Percentiles rank a stretch among this genome's conserved stretches.
Conservation (phyloP, 2,797 vertebrate genomes). For the Gallinago stenura region DNA sequence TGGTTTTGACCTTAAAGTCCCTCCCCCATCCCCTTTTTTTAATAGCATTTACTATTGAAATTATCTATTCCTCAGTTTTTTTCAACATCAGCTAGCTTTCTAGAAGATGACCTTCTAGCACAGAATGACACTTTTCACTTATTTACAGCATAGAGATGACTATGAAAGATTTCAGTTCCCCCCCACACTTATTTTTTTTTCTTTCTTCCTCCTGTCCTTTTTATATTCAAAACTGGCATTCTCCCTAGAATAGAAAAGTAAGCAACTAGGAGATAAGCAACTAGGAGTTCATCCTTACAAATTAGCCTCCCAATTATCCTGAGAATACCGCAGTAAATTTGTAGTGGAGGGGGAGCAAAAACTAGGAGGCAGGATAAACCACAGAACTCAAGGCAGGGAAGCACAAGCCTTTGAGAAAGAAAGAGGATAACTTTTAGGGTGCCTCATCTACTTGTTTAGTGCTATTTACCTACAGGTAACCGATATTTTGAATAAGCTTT, state of each 20-base stretch:
- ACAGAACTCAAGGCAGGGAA: neutral
- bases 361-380: neutral
- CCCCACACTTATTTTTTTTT: neutral
- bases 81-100: neutral
- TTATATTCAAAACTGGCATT: neutral
- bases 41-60: neutral
- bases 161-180: rapidly evolving
- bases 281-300: neutral
- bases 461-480: neutral
- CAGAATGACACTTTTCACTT: neutral
- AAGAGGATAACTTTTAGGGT: neutral
- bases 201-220: neutral
- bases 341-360: neutral
- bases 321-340: neutral
- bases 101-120: neutral
- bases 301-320: neutral
- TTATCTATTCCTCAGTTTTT: neutral
- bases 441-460: neutral
- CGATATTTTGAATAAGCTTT: neutral
- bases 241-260: neutral
- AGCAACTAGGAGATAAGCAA: neutral
- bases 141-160: neutral
- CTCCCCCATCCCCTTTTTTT: neutral
- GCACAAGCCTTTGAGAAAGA: neutral
- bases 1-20: neutral